A percentile compares a stretch with the other conserved stretches of the same genome.
Conservation (phyloP, 2,797 vertebrate species). For the Sebastiscus albofasciatus region DNA sequence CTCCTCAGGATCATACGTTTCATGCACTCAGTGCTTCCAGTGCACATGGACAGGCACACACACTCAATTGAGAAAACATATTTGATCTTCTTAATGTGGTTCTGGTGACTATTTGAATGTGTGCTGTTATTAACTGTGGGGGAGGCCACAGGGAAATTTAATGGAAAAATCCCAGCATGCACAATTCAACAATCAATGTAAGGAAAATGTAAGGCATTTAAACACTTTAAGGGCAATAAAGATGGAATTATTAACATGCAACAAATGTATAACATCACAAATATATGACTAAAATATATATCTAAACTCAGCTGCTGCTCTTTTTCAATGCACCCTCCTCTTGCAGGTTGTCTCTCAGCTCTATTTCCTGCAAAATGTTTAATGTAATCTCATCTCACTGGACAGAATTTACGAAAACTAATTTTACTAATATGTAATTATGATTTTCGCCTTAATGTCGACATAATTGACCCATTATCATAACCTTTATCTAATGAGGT, state of each 20-base stretch:
- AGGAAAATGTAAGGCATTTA: background rate
- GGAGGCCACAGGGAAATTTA: constrained; percentile 37
- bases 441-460: background rate
- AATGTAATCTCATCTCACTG: background rate
- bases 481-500: background rate
- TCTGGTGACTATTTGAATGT: constrained; percentile 45
- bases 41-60: constrained; percentile 23
- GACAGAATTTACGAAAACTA: background rate
- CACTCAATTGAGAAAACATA: constrained; percentile 8
- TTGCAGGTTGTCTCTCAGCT: background rate
- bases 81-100: constrained; percentile 39
- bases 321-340: background rate
- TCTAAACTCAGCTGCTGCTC: background rate
- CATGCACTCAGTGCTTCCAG: background rate
- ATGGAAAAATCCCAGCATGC: constrained; percentile 29
- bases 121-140: constrained; percentile 48
- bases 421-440: background rate
- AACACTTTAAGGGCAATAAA: background rate
- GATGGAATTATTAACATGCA: background rate
- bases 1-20: constrained; percentile 11
- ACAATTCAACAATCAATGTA: constrained; percentile 8
- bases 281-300: background rate
- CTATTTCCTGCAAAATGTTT: background rate
- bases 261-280: background rate
- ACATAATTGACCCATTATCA: background rate